Conservation (phyloP, 2,888 invertebrate genomes). For the Tinea pellionella region DNA sequence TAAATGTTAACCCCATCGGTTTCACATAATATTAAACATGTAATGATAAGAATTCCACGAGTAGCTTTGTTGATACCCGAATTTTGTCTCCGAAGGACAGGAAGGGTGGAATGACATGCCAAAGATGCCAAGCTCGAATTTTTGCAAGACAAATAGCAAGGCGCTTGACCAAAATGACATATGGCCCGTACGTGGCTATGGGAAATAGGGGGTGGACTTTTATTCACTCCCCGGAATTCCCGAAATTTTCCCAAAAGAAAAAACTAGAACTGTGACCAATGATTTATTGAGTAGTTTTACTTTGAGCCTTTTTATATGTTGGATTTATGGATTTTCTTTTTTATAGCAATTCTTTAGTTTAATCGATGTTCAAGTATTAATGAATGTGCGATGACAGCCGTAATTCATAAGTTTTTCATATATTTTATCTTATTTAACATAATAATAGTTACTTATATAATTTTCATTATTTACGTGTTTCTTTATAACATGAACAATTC, state of each 20-base stretch:
- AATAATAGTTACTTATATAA: too few relatives aligned
- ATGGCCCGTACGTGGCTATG: slow-evolving; percentile 33
- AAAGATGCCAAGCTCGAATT: slow-evolving; percentile 51
- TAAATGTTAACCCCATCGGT: slow-evolving; percentile 2
- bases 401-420: neutral
- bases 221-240: slow-evolving; percentile 49
- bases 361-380: neutral
- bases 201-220: slow-evolving; percentile 26
- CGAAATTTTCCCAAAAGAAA: slow-evolving; percentile 26
- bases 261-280: slow-evolving; percentile 26
- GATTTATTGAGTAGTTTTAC: slow-evolving; percentile 26
- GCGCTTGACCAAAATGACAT: slow-evolving; percentile 61
- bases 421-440: too few relatives aligned
- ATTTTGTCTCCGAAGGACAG: slow-evolving; percentile 15
- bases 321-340: slow-evolving; percentile 10
- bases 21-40: slow-evolving; percentile 8
- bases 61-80: neutral
- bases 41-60: neutral
- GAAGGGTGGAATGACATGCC: slow-evolving; percentile 41
- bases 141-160: slow-evolving; percentile 59
- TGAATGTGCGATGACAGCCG: neutral
- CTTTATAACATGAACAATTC: too few relatives aligned
- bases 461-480: too few relatives aligned
- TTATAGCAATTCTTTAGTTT: neutral
- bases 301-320: neutral